A percentile compares a stretch with the other conserved stretches of the same genome.
These are phyloP conservation scores for Epirrhoe alternata DNA, from an alignment of 2,888 invertebrate genomes.

Conservation along the genomic window DNA sequence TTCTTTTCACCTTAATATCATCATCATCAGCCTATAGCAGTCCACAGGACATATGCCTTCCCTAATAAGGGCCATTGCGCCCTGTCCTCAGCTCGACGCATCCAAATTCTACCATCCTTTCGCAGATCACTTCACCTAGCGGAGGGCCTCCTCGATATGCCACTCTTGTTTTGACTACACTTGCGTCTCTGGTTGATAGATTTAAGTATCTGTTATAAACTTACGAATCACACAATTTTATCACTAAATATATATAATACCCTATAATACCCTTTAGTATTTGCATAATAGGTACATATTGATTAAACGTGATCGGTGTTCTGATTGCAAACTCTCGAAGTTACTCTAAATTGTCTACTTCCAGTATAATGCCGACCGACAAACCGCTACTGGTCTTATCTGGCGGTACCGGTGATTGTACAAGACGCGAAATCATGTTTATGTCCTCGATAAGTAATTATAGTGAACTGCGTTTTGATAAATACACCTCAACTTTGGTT, in stretches of 20 bases:
- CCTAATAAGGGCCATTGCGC: too few species aligned
- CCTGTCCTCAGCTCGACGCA: too few species aligned
- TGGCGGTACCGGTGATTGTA: slow-evolving; percentile 38
- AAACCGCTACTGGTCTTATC: slow-evolving; percentile 37
- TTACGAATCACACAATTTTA: too few species aligned
- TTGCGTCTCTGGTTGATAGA: background rate
- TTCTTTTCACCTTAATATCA: too few species aligned
- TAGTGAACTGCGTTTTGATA: slow-evolving; percentile 25
- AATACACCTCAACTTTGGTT: slow-evolving; percentile 16
- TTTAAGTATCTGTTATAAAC: too few species aligned
- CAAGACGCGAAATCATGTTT: slow-evolving; percentile 39
- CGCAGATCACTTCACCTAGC: too few species aligned
- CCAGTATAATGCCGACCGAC: slow-evolving; percentile 24
- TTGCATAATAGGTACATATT: slow-evolving; percentile 16
- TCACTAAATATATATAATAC: too few species aligned
- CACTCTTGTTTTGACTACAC: too few species aligned
- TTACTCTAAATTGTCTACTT: slow-evolving; percentile 26
- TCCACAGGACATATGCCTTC: too few species aligned
- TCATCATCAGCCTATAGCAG: too few species aligned
- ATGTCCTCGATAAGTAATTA: slow-evolving; percentile 33
- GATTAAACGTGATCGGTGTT: slow-evolving; percentile 22
- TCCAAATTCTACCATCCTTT: too few species aligned
- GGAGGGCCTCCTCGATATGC: too few species aligned
- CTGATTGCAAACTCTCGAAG: slow-evolving; percentile 26
- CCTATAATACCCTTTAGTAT: background rate